phyloP scores from a whole-genome alignment of 1,140 invertebrate genomes.

The Caenorhabditis latens region DNA sequence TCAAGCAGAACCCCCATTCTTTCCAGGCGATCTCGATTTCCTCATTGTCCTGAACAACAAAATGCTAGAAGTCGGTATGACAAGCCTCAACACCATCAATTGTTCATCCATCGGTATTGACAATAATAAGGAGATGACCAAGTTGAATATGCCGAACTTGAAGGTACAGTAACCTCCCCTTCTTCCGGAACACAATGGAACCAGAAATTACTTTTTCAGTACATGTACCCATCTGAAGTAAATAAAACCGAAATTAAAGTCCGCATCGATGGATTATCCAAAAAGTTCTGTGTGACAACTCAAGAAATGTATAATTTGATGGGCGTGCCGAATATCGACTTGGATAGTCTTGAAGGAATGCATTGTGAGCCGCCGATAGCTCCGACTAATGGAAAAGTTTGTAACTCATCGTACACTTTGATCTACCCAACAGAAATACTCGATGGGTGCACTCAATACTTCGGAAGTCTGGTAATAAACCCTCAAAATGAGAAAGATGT shows the following conservation, averaged over 20 bases:
- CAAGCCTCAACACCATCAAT: neutral
- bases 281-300: neutral
- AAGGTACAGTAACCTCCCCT: neutral
- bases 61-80: neutral
- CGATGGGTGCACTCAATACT: neutral
- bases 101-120: neutral
- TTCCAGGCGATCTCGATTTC: neutral
- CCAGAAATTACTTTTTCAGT: neutral
- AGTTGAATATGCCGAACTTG: neutral
- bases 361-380: neutral
- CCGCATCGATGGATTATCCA: neutral
- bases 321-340: neutral
- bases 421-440: neutral
- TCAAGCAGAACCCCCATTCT: no score
- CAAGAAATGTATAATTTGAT: conserved; percentile 11
- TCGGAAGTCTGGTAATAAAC: neutral
- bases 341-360: neutral
- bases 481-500: neutral
- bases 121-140: neutral
- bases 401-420: neutral
- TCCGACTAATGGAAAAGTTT: neutral
- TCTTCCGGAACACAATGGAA: no score
- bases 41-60: neutral
- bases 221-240: neutral
- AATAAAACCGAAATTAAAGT: neutral